Base-by-base conservation (phyloP, 2,888 invertebrate species). In the Apodemia duryi region DNA sequence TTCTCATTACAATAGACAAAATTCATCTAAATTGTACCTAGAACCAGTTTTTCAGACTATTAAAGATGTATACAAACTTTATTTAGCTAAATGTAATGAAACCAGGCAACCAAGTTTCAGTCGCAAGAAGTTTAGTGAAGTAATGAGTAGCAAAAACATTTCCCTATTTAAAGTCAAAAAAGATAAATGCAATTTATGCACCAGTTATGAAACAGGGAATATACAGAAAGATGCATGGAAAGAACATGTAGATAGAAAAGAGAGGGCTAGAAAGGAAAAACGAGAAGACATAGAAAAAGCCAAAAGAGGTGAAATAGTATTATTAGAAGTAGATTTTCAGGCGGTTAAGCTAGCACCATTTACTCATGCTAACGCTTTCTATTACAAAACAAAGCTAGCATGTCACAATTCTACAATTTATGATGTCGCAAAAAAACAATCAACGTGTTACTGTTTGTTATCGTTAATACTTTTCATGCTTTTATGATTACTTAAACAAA, bases 321-420 rank as follows among this genome's bases (percentile, higher is more conserved):
- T 21, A 21, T 21, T 21, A 38, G 61, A 67, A 46, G 64, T 70
- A 52, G 67, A 71, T 65, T 64, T 72, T 65, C 65, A 72, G 66
- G 70, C 70, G 38, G 66, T 71, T 41, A 69, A 71, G 65, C 51
- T 69, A 46, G 63, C 62, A 61, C 69, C 70, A 38, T 71, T 62
- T 66, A 63, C 66, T 52, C 54, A 63, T 28, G 70, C 68, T 54
- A 72, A 63, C 65, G 70, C 67, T 46, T 66, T 68, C 35, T 72
- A 72, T 66, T 71, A 62, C 63, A 71, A 72, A 66, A 71, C 71
- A 41, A 72, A 72, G 67, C 61, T 72, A 41, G 64, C 64, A 61
- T 68, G 70, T 65, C 72, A 74, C 63, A 73, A 73, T 61, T 72
- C 68, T 64, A 74, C 73, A 54, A 62, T 66, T 63, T 66, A 62